phyloP scores from a whole-genome alignment of 64 coral and sea anemone species.

The Astreopora myriophthalma region DNA sequence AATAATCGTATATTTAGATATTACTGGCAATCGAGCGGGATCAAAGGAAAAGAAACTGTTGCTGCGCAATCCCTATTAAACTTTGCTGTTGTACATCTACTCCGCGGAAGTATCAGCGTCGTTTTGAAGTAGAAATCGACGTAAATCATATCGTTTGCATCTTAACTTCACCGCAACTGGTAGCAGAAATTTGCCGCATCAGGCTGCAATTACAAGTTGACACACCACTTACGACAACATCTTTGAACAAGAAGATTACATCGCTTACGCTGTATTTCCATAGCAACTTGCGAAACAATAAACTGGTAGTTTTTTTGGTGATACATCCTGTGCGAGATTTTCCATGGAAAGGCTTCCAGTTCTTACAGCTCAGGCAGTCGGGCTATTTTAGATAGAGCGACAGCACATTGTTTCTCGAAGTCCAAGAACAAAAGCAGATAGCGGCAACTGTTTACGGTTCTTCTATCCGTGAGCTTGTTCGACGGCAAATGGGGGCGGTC shows the following conservation, averaged over 20 bases:
- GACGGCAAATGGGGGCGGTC: background rate
- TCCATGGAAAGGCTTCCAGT: background rate
- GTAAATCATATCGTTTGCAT: background rate
- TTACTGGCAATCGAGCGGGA: background rate
- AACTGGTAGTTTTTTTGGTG: background rate
- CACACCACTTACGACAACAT: background rate
- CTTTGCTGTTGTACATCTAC: background rate
- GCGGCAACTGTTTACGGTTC: background rate
- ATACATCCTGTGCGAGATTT: background rate
- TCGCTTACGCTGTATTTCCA: background rate
- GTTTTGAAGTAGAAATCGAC: background rate
- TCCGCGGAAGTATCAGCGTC: background rate
- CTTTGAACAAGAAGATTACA: slow-evolving; percentile 7
- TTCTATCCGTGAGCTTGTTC: background rate
- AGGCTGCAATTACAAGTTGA: background rate
- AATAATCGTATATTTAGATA: background rate
- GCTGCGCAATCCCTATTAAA: no score
- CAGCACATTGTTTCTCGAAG: background rate
- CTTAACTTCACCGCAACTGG: slow-evolving; percentile 32
- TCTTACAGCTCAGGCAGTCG: no score
- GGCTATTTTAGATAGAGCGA: background rate
- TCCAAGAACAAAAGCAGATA: background rate
- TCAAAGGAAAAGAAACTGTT: background rate
- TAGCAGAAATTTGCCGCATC: slow-evolving; percentile 6
- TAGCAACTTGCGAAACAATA: background rate